A percentile compares a stretch with the other conserved stretches of the same genome.
Conservation (phyloP, 2,113 vertebrate genomes). For the Felis chaus region DNA sequence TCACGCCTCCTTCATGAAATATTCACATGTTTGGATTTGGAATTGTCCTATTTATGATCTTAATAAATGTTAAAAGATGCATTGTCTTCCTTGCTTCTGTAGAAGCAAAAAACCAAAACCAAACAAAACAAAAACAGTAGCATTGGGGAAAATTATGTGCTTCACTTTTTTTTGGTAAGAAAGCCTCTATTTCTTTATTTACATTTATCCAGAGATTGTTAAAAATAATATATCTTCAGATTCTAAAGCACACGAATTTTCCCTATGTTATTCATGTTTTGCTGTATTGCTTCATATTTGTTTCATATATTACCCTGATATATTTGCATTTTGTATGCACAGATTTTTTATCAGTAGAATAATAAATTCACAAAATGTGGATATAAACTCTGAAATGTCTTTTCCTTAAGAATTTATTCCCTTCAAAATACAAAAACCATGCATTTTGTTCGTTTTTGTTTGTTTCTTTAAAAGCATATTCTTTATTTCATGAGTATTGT, state of each 20-base stretch:
- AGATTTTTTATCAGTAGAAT: slow-evolving; percentile 35
- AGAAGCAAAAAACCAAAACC: background rate
- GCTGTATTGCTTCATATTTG: slow-evolving; percentile 48
- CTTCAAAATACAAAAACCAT: slow-evolving; percentile 58
- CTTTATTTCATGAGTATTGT: slow-evolving; percentile 42
- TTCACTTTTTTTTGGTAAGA: background rate
- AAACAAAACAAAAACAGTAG: accelerated
- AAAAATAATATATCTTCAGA: background rate
- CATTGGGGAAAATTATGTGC: background rate
- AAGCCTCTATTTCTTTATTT: background rate
- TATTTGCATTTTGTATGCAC: slow-evolving; percentile 62
- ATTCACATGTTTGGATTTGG: background rate
- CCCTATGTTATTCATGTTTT: slow-evolving; percentile 31
- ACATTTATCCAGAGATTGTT: background rate
- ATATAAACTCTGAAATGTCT: slow-evolving; percentile 49
- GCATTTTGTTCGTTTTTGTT: slow-evolving; percentile 55
- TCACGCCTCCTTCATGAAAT: background rate
- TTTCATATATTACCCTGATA: slow-evolving; percentile 26
- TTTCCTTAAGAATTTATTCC: slow-evolving; percentile 52
- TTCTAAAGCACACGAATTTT: slow-evolving; percentile 45
- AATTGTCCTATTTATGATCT: slow-evolving; percentile 16
- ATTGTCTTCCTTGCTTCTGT: background rate
- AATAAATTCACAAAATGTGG: slow-evolving; percentile 59
- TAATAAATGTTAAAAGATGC: slow-evolving; percentile 37
- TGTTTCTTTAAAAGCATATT: slow-evolving; percentile 63